Base-by-base conservation (phyloP, 2,797 vertebrate species). In the Sebastes aleutianus region DNA sequence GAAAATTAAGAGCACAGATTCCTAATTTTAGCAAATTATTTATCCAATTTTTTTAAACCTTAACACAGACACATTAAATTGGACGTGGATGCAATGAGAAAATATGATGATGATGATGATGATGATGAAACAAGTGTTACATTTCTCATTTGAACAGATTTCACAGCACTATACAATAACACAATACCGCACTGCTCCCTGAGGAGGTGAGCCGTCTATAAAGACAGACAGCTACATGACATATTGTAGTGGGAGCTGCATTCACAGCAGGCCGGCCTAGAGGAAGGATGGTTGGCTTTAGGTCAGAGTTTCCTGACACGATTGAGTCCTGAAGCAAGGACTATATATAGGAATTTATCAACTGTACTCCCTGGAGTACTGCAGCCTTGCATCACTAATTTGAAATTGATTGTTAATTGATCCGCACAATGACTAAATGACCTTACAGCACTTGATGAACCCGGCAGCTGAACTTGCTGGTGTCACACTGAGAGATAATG, bases 321-420 rank as follows among this genome's bases (percentile, higher is more conserved):
- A 53, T 20, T 6, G 58, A 58, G 70, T 86, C 66, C 83, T 71
- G 36, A 69, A 82, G 76, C 83, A 34, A 31, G 47, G 78, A 74
- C 74, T 81, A 29, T 72, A 62, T 80, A 74, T 82, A 53, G 64
- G 64, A 79, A 72, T 83, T 82, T 78, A n/a, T 74, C 50, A 66
- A 1, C 77, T 67, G 76, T 66, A 18, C 26, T 82, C 89, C 82
- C 87, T 7, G 70, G 79, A 61, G 84, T 54, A 31, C 73, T 78
- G 70, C 74, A 82, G 89, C 85, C 74, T 80, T 66, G 79, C 50
- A 84, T 87, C 84, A 74, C 82, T 92, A 92, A 94, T 95, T 94
- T 92, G 74, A 94, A 93, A 94, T 91, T 82, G 92, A 95, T 91
- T 86, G 72, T 62, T 83, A 87, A 91, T 93, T 74, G 91, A 95